Evolutionary conservation across 1,140 invertebrate genomes (phyloP).

Genomic region (Cataglyphis hispanica): DNA sequence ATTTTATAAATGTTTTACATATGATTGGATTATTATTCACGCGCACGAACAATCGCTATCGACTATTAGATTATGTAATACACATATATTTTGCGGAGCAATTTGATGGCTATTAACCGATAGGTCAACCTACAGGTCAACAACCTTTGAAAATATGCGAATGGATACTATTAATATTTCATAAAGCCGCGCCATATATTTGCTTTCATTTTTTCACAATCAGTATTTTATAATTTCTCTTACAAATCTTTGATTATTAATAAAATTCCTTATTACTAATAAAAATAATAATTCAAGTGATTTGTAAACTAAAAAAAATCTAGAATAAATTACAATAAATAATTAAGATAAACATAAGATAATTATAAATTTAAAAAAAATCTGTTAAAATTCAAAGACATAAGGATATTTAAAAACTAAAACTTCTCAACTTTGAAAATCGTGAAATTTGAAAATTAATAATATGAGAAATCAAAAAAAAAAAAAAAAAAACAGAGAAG

Average conservation of each 20-base stretch:
- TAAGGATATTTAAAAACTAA: neutral
- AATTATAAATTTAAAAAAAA: neutral
- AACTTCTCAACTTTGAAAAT: no score
- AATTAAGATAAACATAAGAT: no score
- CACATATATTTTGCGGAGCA: slow-evolving; percentile 23
- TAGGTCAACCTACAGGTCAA: slow-evolving; percentile 34
- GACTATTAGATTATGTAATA: slow-evolving; percentile 16
- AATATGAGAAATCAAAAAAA: neutral
- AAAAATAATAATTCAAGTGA: neutral
- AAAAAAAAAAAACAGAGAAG: neutral
- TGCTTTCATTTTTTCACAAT: neutral
- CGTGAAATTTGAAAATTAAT: neutral
- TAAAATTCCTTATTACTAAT: no score
- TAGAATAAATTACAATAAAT: no score
- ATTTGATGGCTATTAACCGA: slow-evolving; percentile 46
- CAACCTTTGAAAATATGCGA: slow-evolving; percentile 32
- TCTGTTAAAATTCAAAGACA: neutral
- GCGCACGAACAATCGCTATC: slow-evolving; percentile 4
- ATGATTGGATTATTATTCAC: slow-evolving; percentile 20
- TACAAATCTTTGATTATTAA: no score
- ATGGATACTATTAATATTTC: neutral
- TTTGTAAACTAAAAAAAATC: neutral
- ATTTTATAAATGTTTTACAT: slow-evolving; percentile 42
- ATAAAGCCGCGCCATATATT: slow-evolving; percentile 11
- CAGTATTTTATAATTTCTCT: neutral